Base-by-base conservation (phyloP, 2,797 vertebrate genomes). In the Peromyscus attwateri region DNA sequence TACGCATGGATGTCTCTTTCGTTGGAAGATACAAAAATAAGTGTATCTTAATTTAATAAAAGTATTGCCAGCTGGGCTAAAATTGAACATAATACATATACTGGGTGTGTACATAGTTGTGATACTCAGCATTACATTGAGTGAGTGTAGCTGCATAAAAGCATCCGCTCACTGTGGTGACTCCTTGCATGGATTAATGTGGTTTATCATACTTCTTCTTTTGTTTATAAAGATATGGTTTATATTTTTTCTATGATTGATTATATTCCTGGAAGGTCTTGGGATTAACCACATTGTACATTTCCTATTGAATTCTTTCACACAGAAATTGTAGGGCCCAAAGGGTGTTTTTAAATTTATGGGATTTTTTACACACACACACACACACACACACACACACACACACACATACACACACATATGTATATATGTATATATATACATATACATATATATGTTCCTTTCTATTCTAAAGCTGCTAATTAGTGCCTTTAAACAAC, bases 401-500 rank as follows among this genome's bases (percentile, higher is more conserved):
- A 52, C 49, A 52, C 49, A 46, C 46, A 46, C 7, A 46, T 4
- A 4, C 43, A 43, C 46, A 64, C 25, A 64, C 8, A 25, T 9
- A 64, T 7, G 27, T 6, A 64, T 7, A 4, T 8, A 4, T 7
- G 27, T 9, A 64, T 9, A 27, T 10, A 29, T 8, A 64, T 27
- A 66, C 4, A 34, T 5, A 68, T 5, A 34, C 29, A 66, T 1
- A 98, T 97, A 97, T 94, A 37, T 94, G 92, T 94, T 98, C 96
- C 96, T 97, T 97, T 98, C 95, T 96, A 92, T 97, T 98, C 96
- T 96, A 97, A 98, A 98, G 97, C 98, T 98, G 98, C 98, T 98
- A 99, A 98, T 99, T 98, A 98, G 98, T 98, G 98, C 98, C 98
- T 98, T 98, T 98, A 98, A 98, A 98, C 97, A 98, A 97, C 97